Base-by-base conservation (phyloP, 2,113 vertebrate genomes). In the Paedocypris sp. region DNA sequence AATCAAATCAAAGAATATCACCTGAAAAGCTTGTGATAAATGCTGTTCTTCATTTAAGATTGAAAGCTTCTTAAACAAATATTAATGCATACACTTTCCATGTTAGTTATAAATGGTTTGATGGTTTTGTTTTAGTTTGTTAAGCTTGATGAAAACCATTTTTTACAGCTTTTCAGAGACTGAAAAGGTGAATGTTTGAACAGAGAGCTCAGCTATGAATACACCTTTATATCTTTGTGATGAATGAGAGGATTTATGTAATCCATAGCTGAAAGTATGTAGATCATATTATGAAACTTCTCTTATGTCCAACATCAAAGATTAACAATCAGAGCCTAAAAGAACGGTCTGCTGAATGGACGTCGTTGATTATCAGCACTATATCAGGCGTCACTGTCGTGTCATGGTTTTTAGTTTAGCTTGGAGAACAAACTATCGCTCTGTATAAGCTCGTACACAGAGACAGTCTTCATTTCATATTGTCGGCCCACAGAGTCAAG, bases 381-480 rank as follows among this genome's bases (percentile, higher is more conserved):
- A 42, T 29, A 57, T 56, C 52, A 56, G 15, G 41, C 23, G 19
- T 25, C 12, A 22, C 12, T 20, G 54, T 39, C n/a, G 48, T 51
- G 28, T n/a, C 48, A 58, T 25, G 22, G 39, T 58, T 58, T 54
- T 41, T 25, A 28, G 9, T 56, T 56, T 58, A 31, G 11, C 32
- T 58, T 39, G 1, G 2, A 58, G 39, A 43, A 32, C 39, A 43
- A 58, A 58, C 53, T 28, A 28, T 43, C 12, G 4, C 7, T 31
- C 16, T 2, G 15, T 43, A 36, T 31, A 22, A 42, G 26, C 38
- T 29, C 39, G 32, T 23, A 13, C 39, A 58, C 23, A 31, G 54
- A 58, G 54, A 38, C 22, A 39, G 28, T 26, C 13, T 13, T 29
- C 36, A 49, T 19, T 4, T 39, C 45, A 28, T 61, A 61, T 61